Base-by-base conservation (phyloP, 2,888 invertebrate species). In the Pemphredon lugubris region DNA sequence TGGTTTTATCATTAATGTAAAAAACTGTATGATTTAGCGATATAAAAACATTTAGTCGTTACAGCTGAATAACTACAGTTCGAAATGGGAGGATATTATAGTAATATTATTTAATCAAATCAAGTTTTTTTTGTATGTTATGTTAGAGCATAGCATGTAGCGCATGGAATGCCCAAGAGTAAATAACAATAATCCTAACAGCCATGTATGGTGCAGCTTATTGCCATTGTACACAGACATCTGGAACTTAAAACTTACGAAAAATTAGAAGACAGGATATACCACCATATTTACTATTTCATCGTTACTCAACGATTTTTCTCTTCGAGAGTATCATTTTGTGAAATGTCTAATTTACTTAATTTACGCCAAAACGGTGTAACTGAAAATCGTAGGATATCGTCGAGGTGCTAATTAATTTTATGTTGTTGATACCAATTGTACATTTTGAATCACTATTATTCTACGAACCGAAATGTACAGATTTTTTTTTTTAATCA, bases 111-210 rank as follows among this genome's bases (percentile, higher is more conserved):
- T n/a, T 72, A 73, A 75, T 77, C n/a, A 64, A 67, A 77, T 61
- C 16, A 69, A 53, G 26, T 5, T 26, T 26, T 60, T 60, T 44
- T 44, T 67, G 77, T 64, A 57, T 23, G 32, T 71, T 60, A 55
- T 30, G 60, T 51, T 21, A 51, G 64, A 77, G 72, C 66, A 60
- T 55, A 70, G 61, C 60, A 68, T 53, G 48, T 61, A 73, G 50
- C 53, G 57, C 50, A 51, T 48, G 77, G 58, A 74, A 78, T 74
- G 69, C 77, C 51, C 74, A 55, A 58, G 66, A 60, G 68, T 74
- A 72, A 74, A 69, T 66, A 77, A 77, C 67, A 78, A 63, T 78
- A 75, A 78, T 42, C 18, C 53, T 65, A 73, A 75, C 64, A 70
- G 69, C 63, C 69, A 54, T 69, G 61, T 44, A 47, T 20, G 21